Evolutionary conservation across 2,888 invertebrate genomes (phyloP).

Genomic region (Taenaris catops): DNA sequence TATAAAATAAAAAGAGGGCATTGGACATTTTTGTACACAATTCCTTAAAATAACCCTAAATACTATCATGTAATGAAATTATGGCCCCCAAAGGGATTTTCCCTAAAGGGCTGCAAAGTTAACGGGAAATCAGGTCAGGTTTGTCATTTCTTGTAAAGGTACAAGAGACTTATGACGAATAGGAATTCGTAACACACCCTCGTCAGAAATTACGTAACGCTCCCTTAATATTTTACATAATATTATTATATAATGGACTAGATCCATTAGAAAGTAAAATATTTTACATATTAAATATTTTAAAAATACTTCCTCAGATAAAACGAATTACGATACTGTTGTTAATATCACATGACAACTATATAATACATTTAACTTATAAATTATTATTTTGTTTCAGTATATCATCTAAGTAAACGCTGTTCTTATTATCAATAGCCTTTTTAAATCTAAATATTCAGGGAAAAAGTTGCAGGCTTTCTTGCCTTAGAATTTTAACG

Average conservation of each 20-base stretch:
- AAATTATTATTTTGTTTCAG: too few species aligned
- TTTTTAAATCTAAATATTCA: too few species aligned
- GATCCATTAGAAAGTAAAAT: constrained; percentile 12
- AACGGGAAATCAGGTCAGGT: constrained; percentile 31
- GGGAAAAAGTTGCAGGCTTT: too few species aligned
- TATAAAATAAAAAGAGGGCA: neutral
- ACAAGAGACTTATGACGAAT: constrained; percentile 29
- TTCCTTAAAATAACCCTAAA: constrained; percentile 30
- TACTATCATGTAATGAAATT: constrained; percentile 31
- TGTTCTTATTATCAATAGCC: too few species aligned
- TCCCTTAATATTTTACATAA: constrained; percentile 16
- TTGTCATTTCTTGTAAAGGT: constrained; percentile 32
- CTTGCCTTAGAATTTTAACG: too few species aligned
- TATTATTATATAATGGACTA: constrained; percentile 17
- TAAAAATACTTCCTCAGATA: too few species aligned
- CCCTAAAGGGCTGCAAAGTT: constrained; percentile 28
- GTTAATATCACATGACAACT: too few species aligned
- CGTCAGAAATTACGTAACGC: constrained; percentile 21
- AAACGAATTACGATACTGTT: too few species aligned
- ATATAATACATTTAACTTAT: too few species aligned
- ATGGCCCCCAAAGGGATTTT: constrained; percentile 25
- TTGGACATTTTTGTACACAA: neutral
- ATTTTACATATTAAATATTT: too few species aligned
- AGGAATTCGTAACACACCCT: constrained; percentile 26
- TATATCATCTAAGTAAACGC: too few species aligned